phyloP scores from a whole-genome alignment of 2,797 vertebrate species.

The Pristis pectinata region DNA sequence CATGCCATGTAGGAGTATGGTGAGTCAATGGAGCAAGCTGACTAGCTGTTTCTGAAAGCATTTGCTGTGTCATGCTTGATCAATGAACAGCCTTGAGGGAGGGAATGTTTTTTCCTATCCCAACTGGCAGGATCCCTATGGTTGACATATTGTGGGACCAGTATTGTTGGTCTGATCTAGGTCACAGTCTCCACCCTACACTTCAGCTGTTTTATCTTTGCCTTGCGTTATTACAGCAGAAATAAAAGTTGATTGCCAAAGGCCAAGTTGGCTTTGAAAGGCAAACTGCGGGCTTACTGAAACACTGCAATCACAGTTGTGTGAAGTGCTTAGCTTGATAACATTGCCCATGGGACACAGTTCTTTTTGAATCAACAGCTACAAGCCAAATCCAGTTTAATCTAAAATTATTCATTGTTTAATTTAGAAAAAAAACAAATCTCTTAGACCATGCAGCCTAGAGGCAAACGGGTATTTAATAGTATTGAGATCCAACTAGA shows the following conservation, averaged over 20 bases:
- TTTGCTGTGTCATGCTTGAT: no score
- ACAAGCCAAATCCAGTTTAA: slow-evolving; percentile 4
- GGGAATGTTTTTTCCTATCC: neutral
- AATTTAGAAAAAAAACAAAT: neutral
- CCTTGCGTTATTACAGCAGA: neutral
- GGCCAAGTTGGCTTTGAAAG: neutral
- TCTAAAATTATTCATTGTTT: neutral
- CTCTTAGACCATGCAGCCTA: neutral
- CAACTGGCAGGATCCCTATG: neutral
- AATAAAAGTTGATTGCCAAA: neutral
- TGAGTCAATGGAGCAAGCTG: no score
- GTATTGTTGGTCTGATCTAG: neutral
- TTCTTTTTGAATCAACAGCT: neutral
- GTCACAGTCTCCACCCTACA: neutral
- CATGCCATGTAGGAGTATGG: no score
- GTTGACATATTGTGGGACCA: neutral
- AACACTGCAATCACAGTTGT: neutral
- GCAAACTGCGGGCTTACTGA: neutral
- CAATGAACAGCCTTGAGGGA: no score
- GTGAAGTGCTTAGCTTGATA: neutral
- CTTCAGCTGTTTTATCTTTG: neutral
- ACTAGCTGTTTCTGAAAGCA: no score
- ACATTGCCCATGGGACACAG: neutral
- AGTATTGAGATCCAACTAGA: neutral
- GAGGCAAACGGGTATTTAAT: neutral